Conservation (phyloP, 2,888 invertebrate species). For the Cheilosia vulpina region DNA sequence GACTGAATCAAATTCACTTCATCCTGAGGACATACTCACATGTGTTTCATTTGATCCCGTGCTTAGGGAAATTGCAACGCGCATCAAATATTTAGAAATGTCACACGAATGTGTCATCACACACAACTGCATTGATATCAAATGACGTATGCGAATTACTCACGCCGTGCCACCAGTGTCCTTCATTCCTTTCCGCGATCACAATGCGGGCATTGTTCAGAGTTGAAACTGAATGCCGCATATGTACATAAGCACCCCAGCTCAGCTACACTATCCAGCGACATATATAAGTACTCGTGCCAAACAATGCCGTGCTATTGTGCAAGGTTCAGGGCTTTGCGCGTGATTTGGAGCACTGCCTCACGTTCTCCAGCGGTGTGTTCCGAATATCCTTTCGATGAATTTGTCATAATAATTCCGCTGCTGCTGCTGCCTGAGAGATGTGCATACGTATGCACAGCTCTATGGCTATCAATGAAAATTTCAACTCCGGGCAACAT, state of each 20-base stretch:
- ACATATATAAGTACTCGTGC: background rate
- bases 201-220: conserved; percentile 13
- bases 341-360: conserved; percentile 6
- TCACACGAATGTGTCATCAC: conserved; percentile 11
- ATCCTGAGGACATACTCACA: background rate
- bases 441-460: background rate
- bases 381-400: background rate
- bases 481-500: conserved; percentile 9
- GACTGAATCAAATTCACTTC: conserved; percentile 5
- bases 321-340: background rate
- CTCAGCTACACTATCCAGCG: conserved; percentile 3
- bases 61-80: conserved; percentile 13
- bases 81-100: conserved; percentile 21
- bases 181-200: background rate
- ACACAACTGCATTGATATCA: conserved; percentile 12
- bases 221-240: background rate
- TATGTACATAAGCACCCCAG: conserved; percentile 9
- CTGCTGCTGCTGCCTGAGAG: background rate
- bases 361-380: background rate
- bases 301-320: conserved; percentile 12
- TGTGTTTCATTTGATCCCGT: background rate
- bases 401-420: conserved; percentile 20
- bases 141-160: conserved; percentile 25
- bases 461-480: background rate
- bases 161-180: background rate